Conservation (phyloP, 2,797 vertebrate genomes). For the Menidia menidia region DNA sequence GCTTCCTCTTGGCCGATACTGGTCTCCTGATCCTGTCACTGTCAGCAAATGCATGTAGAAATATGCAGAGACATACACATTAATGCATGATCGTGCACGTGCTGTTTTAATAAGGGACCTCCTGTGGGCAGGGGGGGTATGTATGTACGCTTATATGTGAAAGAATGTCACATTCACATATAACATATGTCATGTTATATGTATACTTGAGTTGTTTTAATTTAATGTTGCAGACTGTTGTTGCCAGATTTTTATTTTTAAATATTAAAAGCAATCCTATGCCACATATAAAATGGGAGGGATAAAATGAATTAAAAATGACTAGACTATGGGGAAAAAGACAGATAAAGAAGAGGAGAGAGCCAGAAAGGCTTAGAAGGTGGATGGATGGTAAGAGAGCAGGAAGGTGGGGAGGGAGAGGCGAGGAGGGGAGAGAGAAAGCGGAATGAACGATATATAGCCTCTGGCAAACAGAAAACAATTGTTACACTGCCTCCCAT, state of each 20-base stretch:
- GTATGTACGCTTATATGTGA: slow-evolving; percentile 20
- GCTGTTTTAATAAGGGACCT: slow-evolving; percentile 20
- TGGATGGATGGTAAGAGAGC: slow-evolving; percentile 70
- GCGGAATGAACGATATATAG: slow-evolving; percentile 84
- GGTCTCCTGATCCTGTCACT: slow-evolving; percentile 67
- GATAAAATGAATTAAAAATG: slow-evolving; percentile 73
- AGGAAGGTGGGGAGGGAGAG: slow-evolving; percentile 30
- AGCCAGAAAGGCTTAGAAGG: slow-evolving; percentile 72
- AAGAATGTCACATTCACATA: slow-evolving; percentile 25
- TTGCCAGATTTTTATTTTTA: slow-evolving; percentile 60
- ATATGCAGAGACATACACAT: slow-evolving; percentile 16
- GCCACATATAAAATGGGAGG: slow-evolving; percentile 68
- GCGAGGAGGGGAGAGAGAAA: slow-evolving; percentile 69
- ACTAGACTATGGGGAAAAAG: slow-evolving; percentile 64
- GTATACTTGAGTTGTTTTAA: slow-evolving; percentile 31
- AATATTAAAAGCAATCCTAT: slow-evolving; percentile 41
- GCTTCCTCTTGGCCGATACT: slow-evolving; percentile 65
- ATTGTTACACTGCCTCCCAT: slow-evolving; percentile 86
- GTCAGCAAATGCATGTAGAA: slow-evolving; percentile 58
- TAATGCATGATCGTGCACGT: slow-evolving; percentile 17
- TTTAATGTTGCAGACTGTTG: slow-evolving; percentile 46
- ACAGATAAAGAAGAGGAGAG: slow-evolving; percentile 66
- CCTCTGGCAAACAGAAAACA: slow-evolving; percentile 84
- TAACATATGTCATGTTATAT: slow-evolving; percentile 1
- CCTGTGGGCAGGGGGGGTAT: slow-evolving; percentile 22